Evolutionary conservation across 2,113 vertebrate genomes (phyloP).

Genomic region (Electrona antarctica): DNA sequence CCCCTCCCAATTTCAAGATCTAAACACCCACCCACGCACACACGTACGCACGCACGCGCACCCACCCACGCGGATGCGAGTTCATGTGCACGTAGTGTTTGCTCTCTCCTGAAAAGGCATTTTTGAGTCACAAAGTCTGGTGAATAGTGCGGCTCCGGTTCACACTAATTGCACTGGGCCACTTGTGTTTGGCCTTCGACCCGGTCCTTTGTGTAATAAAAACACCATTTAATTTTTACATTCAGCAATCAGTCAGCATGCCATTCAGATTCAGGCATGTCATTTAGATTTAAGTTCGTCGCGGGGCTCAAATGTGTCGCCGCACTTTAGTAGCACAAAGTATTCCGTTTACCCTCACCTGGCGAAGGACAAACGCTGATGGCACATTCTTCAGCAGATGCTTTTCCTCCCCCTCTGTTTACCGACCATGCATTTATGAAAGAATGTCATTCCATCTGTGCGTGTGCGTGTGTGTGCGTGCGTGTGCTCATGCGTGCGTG

Average conservation of each 20-base stretch:
- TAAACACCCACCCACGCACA: not conserved
- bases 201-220: constrained; percentile 33
- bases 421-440: too few relatives aligned
- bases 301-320: constrained; percentile 17
- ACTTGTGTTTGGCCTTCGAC: constrained; percentile 49
- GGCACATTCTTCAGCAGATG: constrained; percentile 24
- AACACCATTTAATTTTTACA: constrained; percentile 43
- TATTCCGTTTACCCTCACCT: constrained; percentile 44
- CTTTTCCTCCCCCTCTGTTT: too few relatives aligned
- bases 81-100: not conserved
- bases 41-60: constrained; percentile 7
- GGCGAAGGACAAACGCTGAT: constrained; percentile 52
- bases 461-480: too few relatives aligned
- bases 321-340: constrained; percentile 43
- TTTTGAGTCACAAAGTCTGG: constrained; percentile 2
- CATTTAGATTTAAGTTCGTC: constrained; percentile 53
- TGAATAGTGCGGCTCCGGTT: constrained; percentile 21
- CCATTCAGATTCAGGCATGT: too few relatives aligned
- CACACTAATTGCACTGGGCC: constrained; percentile 39
- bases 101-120: constrained; percentile 14
- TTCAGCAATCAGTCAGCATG: constrained; percentile 1
- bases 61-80: too few relatives aligned
- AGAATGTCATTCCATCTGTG: too few relatives aligned
- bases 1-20: not conserved
- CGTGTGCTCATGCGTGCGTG: too few relatives aligned